These are phyloP conservation scores for Heliconius ethilla DNA, from an alignment of 2,888 invertebrate species.

Conservation along the genomic window DNA sequence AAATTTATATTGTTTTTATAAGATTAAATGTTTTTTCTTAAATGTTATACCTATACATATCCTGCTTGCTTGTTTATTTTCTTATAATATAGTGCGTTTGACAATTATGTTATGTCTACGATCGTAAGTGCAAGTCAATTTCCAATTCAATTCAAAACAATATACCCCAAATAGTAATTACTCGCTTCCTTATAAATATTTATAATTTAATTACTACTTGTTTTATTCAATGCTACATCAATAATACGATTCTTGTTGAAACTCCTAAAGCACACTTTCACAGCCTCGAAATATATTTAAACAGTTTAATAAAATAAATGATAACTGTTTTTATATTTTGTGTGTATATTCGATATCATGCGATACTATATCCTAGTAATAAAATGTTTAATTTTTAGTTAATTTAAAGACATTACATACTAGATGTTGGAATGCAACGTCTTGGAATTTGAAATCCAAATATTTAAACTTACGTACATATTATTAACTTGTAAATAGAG, in stretches of 20 bases:
- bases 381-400: not conserved
- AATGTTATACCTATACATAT: not conserved
- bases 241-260: not conserved
- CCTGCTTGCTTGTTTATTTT: not conserved
- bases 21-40: not conserved
- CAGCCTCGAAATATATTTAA: not conserved
- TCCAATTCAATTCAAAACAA: no score
- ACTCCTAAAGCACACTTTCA: not conserved
- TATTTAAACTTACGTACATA: no score
- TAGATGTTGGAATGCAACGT: not conserved
- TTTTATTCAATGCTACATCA: not conserved
- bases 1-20: constrained; percentile 8
- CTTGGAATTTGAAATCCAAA: no score
- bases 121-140: no score
- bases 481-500: no score
- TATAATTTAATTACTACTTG: not conserved
- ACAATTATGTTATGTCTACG: not conserved
- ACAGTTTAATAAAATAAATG: not conserved
- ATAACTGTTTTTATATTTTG: not conserved
- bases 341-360: not conserved
- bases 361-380: not conserved
- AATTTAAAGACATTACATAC: not conserved
- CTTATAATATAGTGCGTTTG: not conserved
- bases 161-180: no score
- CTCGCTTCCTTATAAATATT: not conserved